Evolutionary conservation across 2,113 vertebrate species (phyloP).

Genomic region (Carassius carassius): DNA sequence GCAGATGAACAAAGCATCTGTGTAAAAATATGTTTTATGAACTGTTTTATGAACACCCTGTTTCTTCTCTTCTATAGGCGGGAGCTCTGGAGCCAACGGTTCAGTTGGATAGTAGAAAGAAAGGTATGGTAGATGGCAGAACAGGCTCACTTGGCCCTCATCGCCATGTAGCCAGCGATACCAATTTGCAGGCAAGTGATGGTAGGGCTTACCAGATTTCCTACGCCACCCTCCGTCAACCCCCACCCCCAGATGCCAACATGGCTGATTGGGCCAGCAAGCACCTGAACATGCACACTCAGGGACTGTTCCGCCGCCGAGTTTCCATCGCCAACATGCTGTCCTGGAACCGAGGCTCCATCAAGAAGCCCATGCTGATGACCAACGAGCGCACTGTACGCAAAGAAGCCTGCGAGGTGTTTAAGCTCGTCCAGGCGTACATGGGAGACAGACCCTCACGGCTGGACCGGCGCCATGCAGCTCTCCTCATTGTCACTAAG

Average conservation of each 20-base stretch:
- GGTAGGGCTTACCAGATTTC: constrained; percentile 72
- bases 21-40: constrained; percentile 44
- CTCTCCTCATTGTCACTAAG: constrained; percentile 82
- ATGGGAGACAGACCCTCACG: constrained; percentile 88
- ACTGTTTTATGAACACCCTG: constrained; percentile 18
- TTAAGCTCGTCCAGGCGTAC: constrained; percentile 89
- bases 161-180: constrained; percentile 59
- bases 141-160: constrained; percentile 70
- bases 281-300: constrained; percentile 92
- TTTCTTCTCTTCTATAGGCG: constrained; percentile 62
- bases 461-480: constrained; percentile 83
- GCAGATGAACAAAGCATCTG: too few relatives aligned
- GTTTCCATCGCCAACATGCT: constrained; percentile 91
- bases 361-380: constrained; percentile 91
- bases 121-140: constrained; percentile 64
- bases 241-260: constrained; percentile 79
- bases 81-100: constrained; percentile 73
- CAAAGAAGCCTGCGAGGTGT: constrained; percentile 90
- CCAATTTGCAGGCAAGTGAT: background rate
- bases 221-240: constrained; percentile 80
- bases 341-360: constrained; percentile 87
- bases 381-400: constrained; percentile 83
- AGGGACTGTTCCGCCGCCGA: constrained; percentile 87
- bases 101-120: constrained; percentile 72
- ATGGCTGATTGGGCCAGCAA: constrained; percentile 92